These are phyloP conservation scores for Bruchidius siliquastri DNA, from an alignment of 2,888 invertebrate genomes.

Conservation along the genomic window DNA sequence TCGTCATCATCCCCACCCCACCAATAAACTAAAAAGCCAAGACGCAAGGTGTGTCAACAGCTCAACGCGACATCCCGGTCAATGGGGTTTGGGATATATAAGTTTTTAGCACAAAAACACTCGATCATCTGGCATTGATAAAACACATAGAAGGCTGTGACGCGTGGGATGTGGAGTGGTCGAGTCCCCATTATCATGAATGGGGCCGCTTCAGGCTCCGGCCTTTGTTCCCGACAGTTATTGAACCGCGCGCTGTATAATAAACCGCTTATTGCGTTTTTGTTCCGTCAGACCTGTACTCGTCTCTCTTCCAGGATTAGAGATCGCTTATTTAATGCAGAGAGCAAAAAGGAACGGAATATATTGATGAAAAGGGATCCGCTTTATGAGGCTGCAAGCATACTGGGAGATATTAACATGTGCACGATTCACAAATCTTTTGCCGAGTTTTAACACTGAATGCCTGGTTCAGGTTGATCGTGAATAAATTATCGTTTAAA, in stretches of 20 bases:
- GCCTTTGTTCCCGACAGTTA: not conserved
- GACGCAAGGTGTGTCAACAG: not conserved
- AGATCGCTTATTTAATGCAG: slow-evolving; percentile 16
- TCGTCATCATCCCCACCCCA: not conserved
- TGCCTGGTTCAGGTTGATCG: too few relatives aligned
- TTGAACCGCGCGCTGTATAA: not conserved
- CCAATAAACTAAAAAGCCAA: not conserved
- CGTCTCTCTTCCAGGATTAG: slow-evolving; percentile 28
- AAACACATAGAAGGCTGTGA: slow-evolving; percentile 33
- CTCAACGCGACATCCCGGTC: not conserved
- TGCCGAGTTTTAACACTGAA: not conserved
- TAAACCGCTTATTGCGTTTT: slow-evolving; percentile 41
- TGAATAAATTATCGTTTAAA: too few relatives aligned
- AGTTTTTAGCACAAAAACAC: slow-evolving; percentile 25
- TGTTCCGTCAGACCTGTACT: slow-evolving; percentile 26
- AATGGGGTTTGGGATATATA: not conserved
- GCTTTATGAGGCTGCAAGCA: not conserved
- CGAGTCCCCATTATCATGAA: not conserved
- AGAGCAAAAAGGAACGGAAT: not conserved
- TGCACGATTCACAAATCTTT: not conserved
- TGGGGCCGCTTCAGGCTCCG: not conserved
- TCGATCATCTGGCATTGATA: slow-evolving; percentile 41
- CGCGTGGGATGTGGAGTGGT: slow-evolving; percentile 19
- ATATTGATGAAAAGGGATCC: not conserved
- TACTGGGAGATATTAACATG: not conserved